Evolutionary conservation across 2,113 vertebrate species (phyloP).

Genomic region (Vulpes lagopus): DNA sequence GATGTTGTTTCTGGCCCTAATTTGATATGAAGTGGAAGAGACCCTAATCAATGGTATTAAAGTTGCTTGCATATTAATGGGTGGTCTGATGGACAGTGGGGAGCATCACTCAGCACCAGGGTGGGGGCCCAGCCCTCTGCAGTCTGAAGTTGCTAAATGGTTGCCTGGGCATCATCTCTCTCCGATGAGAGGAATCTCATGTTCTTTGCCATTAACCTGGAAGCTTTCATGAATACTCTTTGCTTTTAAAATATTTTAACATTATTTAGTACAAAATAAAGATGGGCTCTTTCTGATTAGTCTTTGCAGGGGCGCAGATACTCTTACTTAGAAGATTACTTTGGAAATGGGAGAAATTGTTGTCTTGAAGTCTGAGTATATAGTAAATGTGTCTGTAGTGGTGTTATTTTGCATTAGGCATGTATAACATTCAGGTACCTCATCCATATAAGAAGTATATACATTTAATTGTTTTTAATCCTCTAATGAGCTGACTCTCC

Average conservation of each 20-base stretch:
- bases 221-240: constrained; percentile 79
- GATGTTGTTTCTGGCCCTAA: constrained; percentile 73
- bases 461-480: constrained; percentile 45
- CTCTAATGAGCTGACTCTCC: background rate
- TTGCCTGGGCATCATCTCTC: constrained; percentile 56
- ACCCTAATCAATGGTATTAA: constrained; percentile 1
- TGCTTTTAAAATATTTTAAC: constrained; percentile 77
- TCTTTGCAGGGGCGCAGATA: constrained; percentile 10
- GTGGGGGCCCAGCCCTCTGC: background rate
- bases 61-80: constrained; percentile 66
- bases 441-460: background rate
- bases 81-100: constrained; percentile 66
- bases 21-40: constrained; percentile 53
- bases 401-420: constrained; percentile 60
- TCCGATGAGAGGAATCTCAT: constrained; percentile 79
- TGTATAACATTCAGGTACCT: constrained; percentile 63
- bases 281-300: constrained; percentile 30
- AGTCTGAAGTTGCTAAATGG: background rate
- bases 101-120: constrained; percentile 47
- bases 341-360: constrained; percentile 32
- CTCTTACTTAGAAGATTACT: background rate
- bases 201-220: constrained; percentile 81
- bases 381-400: background rate
- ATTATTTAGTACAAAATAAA: constrained; percentile 50
- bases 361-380: constrained; percentile 38